phyloP scores from a whole-genome alignment of 2,797 vertebrate genomes.

The Natrix natrix region DNA sequence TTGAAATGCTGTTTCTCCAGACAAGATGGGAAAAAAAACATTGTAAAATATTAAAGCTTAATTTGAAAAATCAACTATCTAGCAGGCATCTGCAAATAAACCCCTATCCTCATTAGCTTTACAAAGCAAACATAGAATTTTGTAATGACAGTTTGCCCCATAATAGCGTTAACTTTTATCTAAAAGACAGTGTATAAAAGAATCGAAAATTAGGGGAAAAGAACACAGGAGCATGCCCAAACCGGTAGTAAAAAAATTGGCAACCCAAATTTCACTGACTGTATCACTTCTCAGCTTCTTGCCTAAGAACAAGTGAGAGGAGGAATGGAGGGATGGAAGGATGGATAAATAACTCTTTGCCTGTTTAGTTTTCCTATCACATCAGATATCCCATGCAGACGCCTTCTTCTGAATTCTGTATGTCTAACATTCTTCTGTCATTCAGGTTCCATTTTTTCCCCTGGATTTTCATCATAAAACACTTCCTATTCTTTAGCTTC shows the following conservation, averaged over 20 bases:
- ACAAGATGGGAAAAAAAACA: not conserved
- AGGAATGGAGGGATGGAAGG: not conserved
- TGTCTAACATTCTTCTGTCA: not conserved
- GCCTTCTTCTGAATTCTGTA: not conserved
- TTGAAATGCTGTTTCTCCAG: not conserved
- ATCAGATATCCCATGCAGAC: not conserved
- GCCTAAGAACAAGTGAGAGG: not conserved
- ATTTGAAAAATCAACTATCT: not conserved
- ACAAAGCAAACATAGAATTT: not conserved
- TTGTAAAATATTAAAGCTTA: not conserved
- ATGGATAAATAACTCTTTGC: not conserved
- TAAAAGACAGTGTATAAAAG: not conserved
- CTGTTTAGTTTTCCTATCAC: not conserved
- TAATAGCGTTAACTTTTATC: not conserved
- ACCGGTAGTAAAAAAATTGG: too few relatives aligned
- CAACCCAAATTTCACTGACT: too few relatives aligned
- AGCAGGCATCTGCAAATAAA: not conserved
- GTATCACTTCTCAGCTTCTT: not conserved
- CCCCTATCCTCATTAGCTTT: not conserved
- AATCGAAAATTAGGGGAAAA: not conserved
- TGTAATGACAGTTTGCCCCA: not conserved
- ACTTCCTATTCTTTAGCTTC: not conserved
- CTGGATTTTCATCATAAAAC: not conserved
- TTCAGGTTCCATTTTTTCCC: not conserved
- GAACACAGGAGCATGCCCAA: not conserved